Evolutionary conservation across 1,140 invertebrate genomes (phyloP).

Genomic region (Ceratitis capitata): DNA sequence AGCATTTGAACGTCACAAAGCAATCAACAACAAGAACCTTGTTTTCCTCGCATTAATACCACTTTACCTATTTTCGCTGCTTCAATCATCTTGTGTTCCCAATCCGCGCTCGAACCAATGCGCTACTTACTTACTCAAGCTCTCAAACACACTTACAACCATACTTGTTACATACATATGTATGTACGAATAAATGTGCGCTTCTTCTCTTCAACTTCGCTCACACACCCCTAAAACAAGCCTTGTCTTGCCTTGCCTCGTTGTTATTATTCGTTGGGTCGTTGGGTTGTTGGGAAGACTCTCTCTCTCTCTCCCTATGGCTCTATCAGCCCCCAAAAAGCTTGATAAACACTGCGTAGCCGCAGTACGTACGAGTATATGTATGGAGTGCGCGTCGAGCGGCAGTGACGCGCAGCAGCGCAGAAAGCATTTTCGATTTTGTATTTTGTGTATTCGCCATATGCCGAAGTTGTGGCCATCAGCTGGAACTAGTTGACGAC

Average conservation of each 20-base stretch:
- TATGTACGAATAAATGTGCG: neutral
- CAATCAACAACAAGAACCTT: neutral
- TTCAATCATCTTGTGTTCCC: neutral
- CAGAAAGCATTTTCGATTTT: constrained; percentile 25
- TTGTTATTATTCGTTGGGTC: neutral
- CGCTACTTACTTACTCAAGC: neutral
- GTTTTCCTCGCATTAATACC: constrained; percentile 1
- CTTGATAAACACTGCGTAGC: constrained; percentile 23
- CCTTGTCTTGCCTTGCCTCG: neutral
- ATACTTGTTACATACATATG: neutral
- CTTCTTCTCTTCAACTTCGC: neutral
- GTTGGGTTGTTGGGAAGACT: neutral
- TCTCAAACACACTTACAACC: neutral
- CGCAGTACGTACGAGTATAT: neutral
- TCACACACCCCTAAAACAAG: neutral
- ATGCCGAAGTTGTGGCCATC: constrained; percentile 21
- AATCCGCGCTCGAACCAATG: neutral
- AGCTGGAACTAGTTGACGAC: constrained; percentile 30
- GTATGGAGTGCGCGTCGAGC: neutral
- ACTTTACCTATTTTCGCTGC: neutral
- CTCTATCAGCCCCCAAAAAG: constrained; percentile 24
- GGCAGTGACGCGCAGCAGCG: constrained; percentile 20
- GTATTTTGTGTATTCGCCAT: neutral
- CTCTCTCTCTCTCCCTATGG: no score
- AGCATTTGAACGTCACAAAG: neutral